Base-by-base conservation (phyloP, 2,888 invertebrate genomes). In the Syrista parreyssii region DNA sequence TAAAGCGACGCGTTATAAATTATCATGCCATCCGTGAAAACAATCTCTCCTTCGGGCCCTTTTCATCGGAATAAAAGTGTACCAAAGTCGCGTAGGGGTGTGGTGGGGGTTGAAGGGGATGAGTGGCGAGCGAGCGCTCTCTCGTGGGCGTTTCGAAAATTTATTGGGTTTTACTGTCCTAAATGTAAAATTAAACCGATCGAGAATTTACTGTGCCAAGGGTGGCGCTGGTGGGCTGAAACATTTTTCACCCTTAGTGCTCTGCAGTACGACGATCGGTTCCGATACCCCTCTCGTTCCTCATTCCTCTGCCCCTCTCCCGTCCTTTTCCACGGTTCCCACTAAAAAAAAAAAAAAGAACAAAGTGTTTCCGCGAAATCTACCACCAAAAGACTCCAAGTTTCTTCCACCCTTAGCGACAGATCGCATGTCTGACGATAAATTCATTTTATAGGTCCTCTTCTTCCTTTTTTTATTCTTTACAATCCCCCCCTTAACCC, bases 171-270 rank as follows among this genome's bases (percentile, higher is more conserved):
- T 77, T 77, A 77, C 77, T 77, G 77, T 75, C 77, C 77, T 77
- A 77, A 77, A 77, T 77, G 77, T 77, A 77, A 77, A 77, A 77
- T 77, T 77, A 77, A 77, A 77, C 77, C 69, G 77, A 77, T 77
- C 77, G 77, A 77, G 77, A 75, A 77, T 77, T 77, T 77, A 77
- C 74, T 74, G 77, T 74, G 68, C 77, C 76, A 40, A 40, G 40
- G 40, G 40, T 40, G 15, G 31, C 30, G 69, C 72, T 69, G 77
- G 55, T 40, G 77, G 77, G 68, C 77, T 74, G 71, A 74, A 77
- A 69, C 75, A 74, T 77, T 75, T 74, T 77, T 77, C 34, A 34
- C 36, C 69, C 77, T 69, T 74, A 55, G 36, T 33, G 69, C 69
- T 15, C 69, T 2, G 31, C 69, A 69, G 3, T 32, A 40, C 40